Base-by-base conservation (phyloP, 2,797 vertebrate species). In the Pipistrellus kuhlii region DNA sequence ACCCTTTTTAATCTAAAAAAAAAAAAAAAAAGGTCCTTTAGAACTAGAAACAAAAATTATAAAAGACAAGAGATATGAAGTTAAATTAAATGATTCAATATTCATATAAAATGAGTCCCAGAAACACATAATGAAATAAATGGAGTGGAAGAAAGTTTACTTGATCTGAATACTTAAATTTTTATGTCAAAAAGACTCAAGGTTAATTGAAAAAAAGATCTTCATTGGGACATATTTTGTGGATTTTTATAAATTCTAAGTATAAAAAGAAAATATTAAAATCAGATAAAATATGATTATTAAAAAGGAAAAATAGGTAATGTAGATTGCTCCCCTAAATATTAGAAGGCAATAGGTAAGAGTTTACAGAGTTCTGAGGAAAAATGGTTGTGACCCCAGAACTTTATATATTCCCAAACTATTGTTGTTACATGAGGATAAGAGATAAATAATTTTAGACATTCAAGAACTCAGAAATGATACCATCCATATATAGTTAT, bases 221-320 rank as follows among this genome's bases (percentile, higher is more conserved):
- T 82, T 23, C 9, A 57, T 25, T 77, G 73, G 55, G 73, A 48
- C 35, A 73, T 82, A 38, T 41, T 68, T 51, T 73, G 23, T 91
- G 23, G 38, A 21, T 59, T 94, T 80, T 51, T 73, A 15, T 59
- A 93, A 88, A 46, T 85, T 69, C 38, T 72, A 66, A 35, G 20
- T 77, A 66, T 41, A 75, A 46, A 72, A 66, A 57, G 53, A 89
- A 89, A 41, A 76, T 87, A 76, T n/a, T 94, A 46, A 96, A 85
- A 64, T 59, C 27, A 51, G n/a, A 51, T 51, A 51, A 62, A 38
- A 48, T 51, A 3, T 53, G 38, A 35, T 76, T 68, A 20, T 85
- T 62, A n/a, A 75, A 80, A 66, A 82, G 51, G 57, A 30, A 53
- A 62, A 12, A 14, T 23, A 30, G 15, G 13, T 11, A 25, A 6